Conservation (phyloP, 2,113 vertebrate genomes). For the Otocyon megalotis region DNA sequence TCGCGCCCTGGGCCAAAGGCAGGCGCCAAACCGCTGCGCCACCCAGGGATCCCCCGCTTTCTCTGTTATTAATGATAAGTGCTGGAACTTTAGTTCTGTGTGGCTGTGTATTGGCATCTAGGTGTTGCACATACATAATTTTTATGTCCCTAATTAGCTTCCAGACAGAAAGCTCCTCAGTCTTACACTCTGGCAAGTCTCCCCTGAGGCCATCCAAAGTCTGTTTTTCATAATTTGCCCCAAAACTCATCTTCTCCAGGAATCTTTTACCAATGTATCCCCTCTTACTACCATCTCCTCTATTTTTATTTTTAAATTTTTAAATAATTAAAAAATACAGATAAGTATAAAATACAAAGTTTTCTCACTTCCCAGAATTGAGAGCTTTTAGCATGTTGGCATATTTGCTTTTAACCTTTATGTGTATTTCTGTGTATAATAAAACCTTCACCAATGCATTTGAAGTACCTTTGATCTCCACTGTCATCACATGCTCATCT, state of each 20-base stretch:
- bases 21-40: too few species aligned
- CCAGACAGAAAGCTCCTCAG: not conserved
- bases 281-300: not conserved
- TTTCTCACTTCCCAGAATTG: not conserved
- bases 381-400: not conserved
- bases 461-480: not conserved
- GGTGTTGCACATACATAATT: not conserved
- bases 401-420: not conserved
- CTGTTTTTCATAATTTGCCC: not conserved
- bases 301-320: not conserved
- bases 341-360: not conserved
- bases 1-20: too few species aligned
- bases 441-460: not conserved
- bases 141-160: not conserved
- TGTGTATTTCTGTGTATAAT: not conserved
- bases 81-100: not conserved
- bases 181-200: not conserved
- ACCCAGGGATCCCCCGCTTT: too few species aligned
- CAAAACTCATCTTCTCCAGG: not conserved
- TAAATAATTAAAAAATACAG: not conserved
- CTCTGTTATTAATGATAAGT: constrained; percentile 30
- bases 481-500: not conserved
- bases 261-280: not conserved
- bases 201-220: not conserved
- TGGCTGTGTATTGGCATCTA: not conserved